Conservation (phyloP, 2,888 invertebrate species). For the Pammene aurita region DNA sequence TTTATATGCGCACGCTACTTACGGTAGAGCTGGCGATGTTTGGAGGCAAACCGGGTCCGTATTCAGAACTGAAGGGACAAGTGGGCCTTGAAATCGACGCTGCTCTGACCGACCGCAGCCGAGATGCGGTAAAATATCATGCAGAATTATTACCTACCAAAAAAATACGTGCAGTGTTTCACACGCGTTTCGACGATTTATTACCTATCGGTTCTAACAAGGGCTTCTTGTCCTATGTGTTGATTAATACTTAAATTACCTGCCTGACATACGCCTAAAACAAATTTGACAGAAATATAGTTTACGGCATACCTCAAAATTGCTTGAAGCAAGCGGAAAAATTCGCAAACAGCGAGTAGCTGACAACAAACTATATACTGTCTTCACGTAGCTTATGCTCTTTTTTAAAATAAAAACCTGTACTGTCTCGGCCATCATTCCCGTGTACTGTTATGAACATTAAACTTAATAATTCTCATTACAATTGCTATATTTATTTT, state of each 20-base stretch:
- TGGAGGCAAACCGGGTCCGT: constrained; percentile 70
- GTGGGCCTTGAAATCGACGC: constrained; percentile 64
- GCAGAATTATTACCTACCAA: constrained; percentile 44
- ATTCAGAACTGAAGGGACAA: constrained; percentile 68
- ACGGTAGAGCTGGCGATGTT: constrained; percentile 58
- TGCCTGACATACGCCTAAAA: too few relatives aligned
- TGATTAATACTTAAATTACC: neutral
- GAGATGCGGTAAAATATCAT: constrained; percentile 62
- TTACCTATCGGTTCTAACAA: neutral
- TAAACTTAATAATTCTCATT: constrained; percentile 56
- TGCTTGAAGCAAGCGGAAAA: constrained; percentile 53
- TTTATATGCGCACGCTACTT: constrained; percentile 47
- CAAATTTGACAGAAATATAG: neutral
- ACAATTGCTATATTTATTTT: constrained; percentile 61
- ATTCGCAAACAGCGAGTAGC: constrained; percentile 59
- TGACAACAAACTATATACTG: constrained; percentile 57
- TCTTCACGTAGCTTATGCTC: constrained; percentile 58
- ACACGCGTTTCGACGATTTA: neutral
- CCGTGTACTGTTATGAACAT: constrained; percentile 65
- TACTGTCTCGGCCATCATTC: constrained; percentile 69
- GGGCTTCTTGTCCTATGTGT: neutral
- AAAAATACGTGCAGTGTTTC: neutral
- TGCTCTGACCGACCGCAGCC: constrained; percentile 57
- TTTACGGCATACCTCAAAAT: neutral
- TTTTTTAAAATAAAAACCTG: constrained; percentile 61